Conservation (phyloP, 2,888 invertebrate species). For the Epinotia ramella region DNA sequence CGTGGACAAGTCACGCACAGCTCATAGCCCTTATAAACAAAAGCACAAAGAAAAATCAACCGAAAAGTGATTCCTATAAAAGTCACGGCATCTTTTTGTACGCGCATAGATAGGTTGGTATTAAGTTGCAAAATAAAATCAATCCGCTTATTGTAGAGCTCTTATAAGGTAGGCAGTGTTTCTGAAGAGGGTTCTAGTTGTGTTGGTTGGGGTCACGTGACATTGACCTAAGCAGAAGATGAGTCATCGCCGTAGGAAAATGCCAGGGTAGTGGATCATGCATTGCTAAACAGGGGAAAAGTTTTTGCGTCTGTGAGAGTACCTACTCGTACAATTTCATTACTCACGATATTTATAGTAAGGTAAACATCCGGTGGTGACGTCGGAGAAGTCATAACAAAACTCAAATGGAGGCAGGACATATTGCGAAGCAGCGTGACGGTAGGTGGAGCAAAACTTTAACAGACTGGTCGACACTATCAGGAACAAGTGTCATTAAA, state of each 20-base stretch:
- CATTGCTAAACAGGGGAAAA: constrained; percentile 22
- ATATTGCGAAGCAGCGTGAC: too few relatives aligned
- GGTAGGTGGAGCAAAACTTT: too few relatives aligned
- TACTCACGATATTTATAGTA: neutral
- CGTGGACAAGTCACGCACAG: constrained; percentile 52
- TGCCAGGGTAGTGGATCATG: constrained; percentile 49
- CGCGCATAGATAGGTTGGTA: neutral
- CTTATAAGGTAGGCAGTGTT: neutral
- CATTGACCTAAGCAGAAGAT: constrained; percentile 65
- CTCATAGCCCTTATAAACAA: neutral
- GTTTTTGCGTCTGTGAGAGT: neutral
- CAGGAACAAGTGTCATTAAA: too few relatives aligned
- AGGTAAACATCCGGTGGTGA: too few relatives aligned
- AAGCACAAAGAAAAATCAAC: neutral
- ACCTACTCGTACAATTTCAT: neutral
- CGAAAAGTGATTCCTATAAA: neutral
- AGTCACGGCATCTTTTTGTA: too few relatives aligned
- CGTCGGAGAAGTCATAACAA: too few relatives aligned
- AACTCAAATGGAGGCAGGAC: too few relatives aligned
- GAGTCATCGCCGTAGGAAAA: constrained; percentile 52
- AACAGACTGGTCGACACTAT: too few relatives aligned
- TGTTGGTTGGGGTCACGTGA: constrained; percentile 54
- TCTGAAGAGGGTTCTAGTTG: constrained; percentile 12
- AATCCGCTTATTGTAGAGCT: constrained; percentile 18
- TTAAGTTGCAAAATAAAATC: constrained; percentile 33